Evolutionary conservation across 2,113 vertebrate genomes (phyloP).

Genomic region (Speoplatyrhinus poulsoni): DNA sequence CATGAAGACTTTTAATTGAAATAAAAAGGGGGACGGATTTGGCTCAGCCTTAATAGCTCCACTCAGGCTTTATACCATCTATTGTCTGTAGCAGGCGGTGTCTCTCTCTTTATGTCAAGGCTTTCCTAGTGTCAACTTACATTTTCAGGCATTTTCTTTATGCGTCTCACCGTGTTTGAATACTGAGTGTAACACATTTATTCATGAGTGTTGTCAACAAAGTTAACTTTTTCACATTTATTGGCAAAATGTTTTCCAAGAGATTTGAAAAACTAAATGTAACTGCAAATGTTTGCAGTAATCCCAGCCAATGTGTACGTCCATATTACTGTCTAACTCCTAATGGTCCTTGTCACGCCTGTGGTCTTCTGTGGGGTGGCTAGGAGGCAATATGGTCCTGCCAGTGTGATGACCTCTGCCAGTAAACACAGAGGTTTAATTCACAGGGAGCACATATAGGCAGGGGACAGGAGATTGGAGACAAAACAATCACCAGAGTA

Average conservation of each 20-base stretch:
- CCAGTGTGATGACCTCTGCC: slow-evolving; percentile 34
- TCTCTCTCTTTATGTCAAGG: slow-evolving; percentile 29
- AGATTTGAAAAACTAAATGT: slow-evolving; percentile 37
- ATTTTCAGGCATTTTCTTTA: slow-evolving; percentile 20
- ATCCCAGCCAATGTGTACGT: slow-evolving; percentile 29
- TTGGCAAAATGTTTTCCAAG: slow-evolving; percentile 36
- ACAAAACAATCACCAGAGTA: too few relatives aligned
- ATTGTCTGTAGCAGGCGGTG: slow-evolving; percentile 42
- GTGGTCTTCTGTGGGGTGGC: slow-evolving; percentile 48
- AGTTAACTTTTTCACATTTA: slow-evolving; percentile 17
- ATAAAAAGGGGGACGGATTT: slow-evolving; percentile 52
- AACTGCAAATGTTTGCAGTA: slow-evolving; percentile 39
- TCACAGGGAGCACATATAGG: background rate
- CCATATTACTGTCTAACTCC: slow-evolving; percentile 34
- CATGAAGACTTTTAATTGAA: slow-evolving; percentile 69
- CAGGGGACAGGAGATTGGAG: too few relatives aligned
- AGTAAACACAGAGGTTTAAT: slow-evolving; percentile 20
- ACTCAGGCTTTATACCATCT: slow-evolving; percentile 53
- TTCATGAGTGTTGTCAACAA: slow-evolving; percentile 53
- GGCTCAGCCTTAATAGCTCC: slow-evolving; percentile 34
- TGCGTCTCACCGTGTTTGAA: slow-evolving; percentile 30
- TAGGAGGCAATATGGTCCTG: slow-evolving; percentile 37
- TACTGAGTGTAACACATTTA: slow-evolving; percentile 53
- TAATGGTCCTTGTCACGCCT: slow-evolving; percentile 15
- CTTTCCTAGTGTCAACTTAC: slow-evolving; percentile 29